Evolutionary conservation across 2,113 vertebrate species (phyloP), one percentile per base, ranked within the genome.

Genomic region (Sinocyclocheilus grahami): DNA sequence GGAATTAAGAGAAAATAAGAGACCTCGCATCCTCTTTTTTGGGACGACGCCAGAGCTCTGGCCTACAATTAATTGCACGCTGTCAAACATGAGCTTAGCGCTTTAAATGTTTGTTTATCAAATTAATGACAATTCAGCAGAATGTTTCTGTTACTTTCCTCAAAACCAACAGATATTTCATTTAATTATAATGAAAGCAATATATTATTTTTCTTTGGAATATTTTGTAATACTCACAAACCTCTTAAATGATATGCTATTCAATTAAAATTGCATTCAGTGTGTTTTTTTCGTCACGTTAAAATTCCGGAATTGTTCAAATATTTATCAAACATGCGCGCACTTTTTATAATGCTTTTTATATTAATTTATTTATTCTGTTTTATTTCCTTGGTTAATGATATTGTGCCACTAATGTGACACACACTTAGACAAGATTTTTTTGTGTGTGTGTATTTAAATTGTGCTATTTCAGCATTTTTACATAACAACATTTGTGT

Each of bases 51-150:
- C 79, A 82, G 39, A 82, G 60, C 62, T 82, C 42, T 82, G 79
- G 79, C 79, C 79, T 82, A 51, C 79, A 33, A 82, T 82, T 82
- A 33, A 82, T 82, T 82, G 51, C 42, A 82, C 79, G 79, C 62
- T 67, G 60, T 67, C 62, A 81, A 39, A 51, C 62, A 30, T 67
- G 79, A 82, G 24, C 42, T 82, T 67, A 67, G 42, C 62, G 62
- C 79, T 51, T 82, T 82, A 24, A 82, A 67, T 4, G 24, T 82
- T 67, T 82, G 39, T 51, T 82, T 67, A 24, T 82, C 39, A 8
- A 80, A 80, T 80, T 42, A 42, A 51, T 82, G 24, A 51, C 24
- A 67, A 82, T 67, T 82, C 79, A 82, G 42, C 39, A 27, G 14
- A 24, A 65, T 67, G 16, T 82, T 48, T 10, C 22, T 27, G 14